phyloP scores from a whole-genome alignment of 1,140 invertebrate genomes.

The Heliconius nattereri region DNA sequence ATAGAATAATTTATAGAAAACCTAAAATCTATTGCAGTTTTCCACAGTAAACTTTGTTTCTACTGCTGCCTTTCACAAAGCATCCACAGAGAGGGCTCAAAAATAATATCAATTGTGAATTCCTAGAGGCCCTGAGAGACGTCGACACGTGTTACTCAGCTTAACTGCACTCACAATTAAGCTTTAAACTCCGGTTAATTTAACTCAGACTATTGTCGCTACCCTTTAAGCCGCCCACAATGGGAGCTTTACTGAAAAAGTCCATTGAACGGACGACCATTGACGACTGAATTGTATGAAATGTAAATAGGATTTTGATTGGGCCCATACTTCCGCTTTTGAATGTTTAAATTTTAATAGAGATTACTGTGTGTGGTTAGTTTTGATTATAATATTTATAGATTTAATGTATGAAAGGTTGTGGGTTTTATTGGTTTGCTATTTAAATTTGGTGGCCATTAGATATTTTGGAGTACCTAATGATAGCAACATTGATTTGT shows the following conservation, averaged over 20 bases:
- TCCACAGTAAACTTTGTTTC: too few relatives aligned
- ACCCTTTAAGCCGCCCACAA: slow-evolving; percentile 74
- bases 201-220: slow-evolving; percentile 71
- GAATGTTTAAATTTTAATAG: slow-evolving; percentile 47
- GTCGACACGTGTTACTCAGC: slow-evolving; percentile 72
- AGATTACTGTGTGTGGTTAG: slow-evolving; percentile 32
- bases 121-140: slow-evolving; percentile 52
- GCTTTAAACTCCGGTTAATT: slow-evolving; percentile 77
- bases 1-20: too few relatives aligned
- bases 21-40: too few relatives aligned
- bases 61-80: background rate
- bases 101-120: slow-evolving; percentile 61
- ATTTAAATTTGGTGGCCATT: background rate
- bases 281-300: slow-evolving; percentile 61
- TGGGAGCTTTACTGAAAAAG: slow-evolving; percentile 66
- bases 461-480: background rate
- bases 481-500: background rate
- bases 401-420: background rate
- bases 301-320: slow-evolving; percentile 55
- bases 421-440: background rate
- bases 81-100: background rate
- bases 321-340: slow-evolving; percentile 54
- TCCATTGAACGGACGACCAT: slow-evolving; percentile 56
- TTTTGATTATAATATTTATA: slow-evolving; percentile 20
- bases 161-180: slow-evolving; percentile 78